Evolutionary conservation across 2,888 invertebrate species (phyloP), one percentile per base, ranked within the genome.

Genomic region (Dyspetes luteomarginatus): DNA sequence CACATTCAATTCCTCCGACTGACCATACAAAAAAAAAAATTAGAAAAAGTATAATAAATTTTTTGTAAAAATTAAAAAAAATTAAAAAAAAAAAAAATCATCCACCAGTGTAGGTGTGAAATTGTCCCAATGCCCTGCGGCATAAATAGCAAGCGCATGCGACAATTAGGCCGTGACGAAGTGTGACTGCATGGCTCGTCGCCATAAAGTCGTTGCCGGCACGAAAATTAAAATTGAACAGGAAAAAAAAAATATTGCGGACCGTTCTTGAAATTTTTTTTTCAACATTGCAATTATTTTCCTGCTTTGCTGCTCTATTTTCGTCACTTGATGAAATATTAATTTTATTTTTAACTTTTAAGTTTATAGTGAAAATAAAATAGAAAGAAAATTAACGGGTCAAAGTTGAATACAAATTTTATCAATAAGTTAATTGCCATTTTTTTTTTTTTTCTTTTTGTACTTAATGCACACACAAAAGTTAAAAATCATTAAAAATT

Each of bases 91-190:
- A 74, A 19, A 22, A 48, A 45, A 52, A 64, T 24, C 15, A n/a
- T 56, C 28, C 48, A 2, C 9, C 71, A 19, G 28, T 41, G 43
- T 55, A 81, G 69, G 81, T 77, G 76, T 48, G n/a, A 74, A 56
- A 76, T 81, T 69, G 81, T 74, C 65, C 64, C 74, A 52, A 74
- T 65, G 81, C 68, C 45, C 48, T 28, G 74, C n/a, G n/a, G 17
- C 64, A 50, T 17, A 64, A 56, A 56, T 65, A 36, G 68, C 64
- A 64, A 62, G 30, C 62, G 67, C 73, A 17, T 43, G 67, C 72
- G 67, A 60, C 64, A 89, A 90, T 90, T 89, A 89, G 89, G 77
- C 90, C 89, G 85, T 89, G 89, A 89, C 88, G 81, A 80, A 74
- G 76, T 78, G 52, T 65, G 75, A 81, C 77, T 52, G 64, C 56